Evolutionary conservation across 2,113 vertebrate genomes (phyloP), one percentile per base, ranked within the genome.

Genomic region (Echinops telfairi): DNA sequence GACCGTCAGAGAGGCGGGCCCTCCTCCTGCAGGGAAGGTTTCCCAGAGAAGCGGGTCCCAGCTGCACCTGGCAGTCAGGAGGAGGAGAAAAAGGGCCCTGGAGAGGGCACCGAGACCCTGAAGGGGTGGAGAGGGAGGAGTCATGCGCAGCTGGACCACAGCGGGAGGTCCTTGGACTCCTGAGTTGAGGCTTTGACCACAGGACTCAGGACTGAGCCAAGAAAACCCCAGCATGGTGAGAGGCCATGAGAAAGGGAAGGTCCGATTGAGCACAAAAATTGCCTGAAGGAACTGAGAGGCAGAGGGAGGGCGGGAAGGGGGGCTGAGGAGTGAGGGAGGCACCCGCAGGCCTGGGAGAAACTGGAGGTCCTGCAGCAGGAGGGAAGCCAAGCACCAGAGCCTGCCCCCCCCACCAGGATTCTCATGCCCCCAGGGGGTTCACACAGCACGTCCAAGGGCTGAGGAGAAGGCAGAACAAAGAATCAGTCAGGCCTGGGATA

Each of bases 401-500:
- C 47, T 1, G 14, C 31, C 12, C 60, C n/a, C n/a, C n/a, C n/a
- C n/a, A n/a, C n/a, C 2, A 57, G 22, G 73, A 15, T 12, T 43
- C 47, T 7, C 47, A 53, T 14, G 10, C 47, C 9, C 29, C 4
- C 3, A 43, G 12, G 17, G 29, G 20, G 3, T 9, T 0, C 0
- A 60, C 38, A 73, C 60, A 47, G 8, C 57, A 57, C 38, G 36
- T 29, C 36, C 27, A 7, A 7, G 15, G 17, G 8, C 62, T 8
- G 31, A 43, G 40, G 36, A 36, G 47, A 68, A 23, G 0, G 25
- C 33, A 76, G 36, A 10, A 73, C 40, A 77, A 82, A 76, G 33
- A 71, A 3, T 4, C 14, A 16, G 20, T n/a, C 33, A 82, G 47
- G 57, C n/a, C 23, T 0, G 0, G 73, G 40, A 0, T 0, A 20